A percentile compares a stretch with the other conserved stretches of the same genome.
Conservation (phyloP, 2,888 invertebrate genomes). For the Drosophila meridionalis region DNA sequence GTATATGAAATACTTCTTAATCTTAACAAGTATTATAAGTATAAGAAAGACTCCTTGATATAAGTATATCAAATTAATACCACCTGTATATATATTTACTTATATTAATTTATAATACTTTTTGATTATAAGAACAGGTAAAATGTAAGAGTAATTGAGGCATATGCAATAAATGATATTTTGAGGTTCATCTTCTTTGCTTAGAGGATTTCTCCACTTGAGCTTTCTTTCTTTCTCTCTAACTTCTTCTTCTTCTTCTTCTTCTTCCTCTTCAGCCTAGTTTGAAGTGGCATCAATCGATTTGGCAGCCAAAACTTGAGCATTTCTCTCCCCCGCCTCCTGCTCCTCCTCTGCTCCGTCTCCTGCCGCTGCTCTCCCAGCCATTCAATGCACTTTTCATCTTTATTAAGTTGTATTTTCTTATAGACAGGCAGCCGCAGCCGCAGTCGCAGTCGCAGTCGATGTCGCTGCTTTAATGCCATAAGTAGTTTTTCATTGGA, state of each 20-base stretch:
- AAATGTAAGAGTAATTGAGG: neutral
- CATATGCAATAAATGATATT: neutral
- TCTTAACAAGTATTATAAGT: too few relatives aligned
- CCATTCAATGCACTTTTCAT: slow-evolving; percentile 6
- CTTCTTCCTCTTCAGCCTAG: neutral
- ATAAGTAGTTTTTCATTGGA: slow-evolving; percentile 75
- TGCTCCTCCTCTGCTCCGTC: neutral
- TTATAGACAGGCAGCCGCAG: slow-evolving; percentile 20
- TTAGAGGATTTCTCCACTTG: neutral
- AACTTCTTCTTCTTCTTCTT: neutral
- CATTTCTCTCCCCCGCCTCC: slow-evolving; percentile 2
- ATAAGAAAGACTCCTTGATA: too few relatives aligned
- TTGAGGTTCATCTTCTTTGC: neutral
- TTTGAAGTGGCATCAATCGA: slow-evolving; percentile 17
- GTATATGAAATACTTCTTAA: too few relatives aligned
- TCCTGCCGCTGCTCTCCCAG: neutral
- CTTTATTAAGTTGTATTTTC: slow-evolving; percentile 56
- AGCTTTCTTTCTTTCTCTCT: neutral
- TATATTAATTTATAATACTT: too few relatives aligned
- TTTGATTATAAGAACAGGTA: too few relatives aligned
- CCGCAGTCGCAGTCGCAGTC: slow-evolving; percentile 4
- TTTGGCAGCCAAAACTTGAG: slow-evolving; percentile 12
- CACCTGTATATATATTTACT: too few relatives aligned
- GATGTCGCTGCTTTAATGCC: slow-evolving; percentile 28
- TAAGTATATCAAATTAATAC: too few relatives aligned